Evolutionary conservation across 1,140 invertebrate genomes (phyloP), one percentile per base, ranked within the genome.

Genomic region (Papilio xuthus): DNA sequence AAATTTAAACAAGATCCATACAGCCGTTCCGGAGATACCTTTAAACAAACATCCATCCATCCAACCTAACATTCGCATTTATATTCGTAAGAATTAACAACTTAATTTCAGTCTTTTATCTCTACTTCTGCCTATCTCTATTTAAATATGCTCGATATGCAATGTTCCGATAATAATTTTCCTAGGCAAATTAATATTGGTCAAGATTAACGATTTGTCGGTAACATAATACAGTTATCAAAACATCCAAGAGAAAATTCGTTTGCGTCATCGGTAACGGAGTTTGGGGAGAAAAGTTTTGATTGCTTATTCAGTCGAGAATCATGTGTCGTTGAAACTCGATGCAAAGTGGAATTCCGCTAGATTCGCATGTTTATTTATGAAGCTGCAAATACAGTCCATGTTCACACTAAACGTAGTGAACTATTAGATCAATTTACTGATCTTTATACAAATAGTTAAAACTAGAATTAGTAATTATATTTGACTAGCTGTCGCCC

Each of bases 231-330:
- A 13, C 23, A 67, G 60, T 32, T 67, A 67, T 67, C 26, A 32
- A 63, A 63, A 28, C 60, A 67, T 28, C 12, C 12, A 67, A 32
- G 60, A 12, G 60, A 28, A 32, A 67, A 67, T 67, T 67, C 18
- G 60, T 32, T 28, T 32, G 60, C 12, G 60, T 67, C 26, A 32
- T 67, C 26, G 26, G 60, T 67, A 67, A 32, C 60, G 60, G 60
- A 67, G 60, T 67, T 67, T 23, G 60, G 26, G 9, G 26, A 15
- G 23, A 67, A 67, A 67, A 67, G 26, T 67, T 67, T 67, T 67
- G 60, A 67, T 67, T 67, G 60, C 60, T 67, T 67, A 67, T 67
- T 67, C 60, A 67, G 56, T 60, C 56, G 56, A 13, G 56, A 60
- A 60, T 60, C 56, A 60, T 60, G 56, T 60, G 56, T 60, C 56